Evolutionary conservation across 2,888 invertebrate species (phyloP), one percentile per base, ranked within the genome.

Genomic region (Rhingia rostrata): DNA sequence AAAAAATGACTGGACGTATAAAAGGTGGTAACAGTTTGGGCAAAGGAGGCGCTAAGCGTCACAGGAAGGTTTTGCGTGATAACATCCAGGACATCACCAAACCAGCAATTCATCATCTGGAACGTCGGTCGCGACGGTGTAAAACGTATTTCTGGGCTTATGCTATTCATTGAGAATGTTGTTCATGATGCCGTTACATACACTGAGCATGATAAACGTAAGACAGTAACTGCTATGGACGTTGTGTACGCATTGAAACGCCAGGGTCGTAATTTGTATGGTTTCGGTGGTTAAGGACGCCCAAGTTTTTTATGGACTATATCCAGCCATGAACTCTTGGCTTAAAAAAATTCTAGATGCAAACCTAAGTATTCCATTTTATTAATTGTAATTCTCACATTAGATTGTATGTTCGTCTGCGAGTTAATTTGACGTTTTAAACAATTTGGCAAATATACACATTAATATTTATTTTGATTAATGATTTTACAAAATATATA

Each of bases 151-250:
- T 95, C 95, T 10, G 95, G 96, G 0, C 89, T 96, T 35, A 96
- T 96, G 89, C 92, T 88, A 87, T 97, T 97, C 90, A 93, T 97
- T 78, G 96, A 96, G 90, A 96, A 96, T 89, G 96, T 96, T 0
- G 96, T 97, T 87, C 93, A 95, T 53, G 96, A 96, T 89, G 96
- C 96, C n/a, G 96, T 96, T 63, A 96, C 96, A 4, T 96, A 96
- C 91, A 96, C 96, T 0, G 96, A 97, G 89, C 96, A 97, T 89
- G 96, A 96, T 41, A 97, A 97, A 91, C 93, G 96, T 87, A 97
- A 97, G 92, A 97, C 96, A 0, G 96, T 97, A 53, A 97, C 96
- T 0, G 96, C 96, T 12, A 96, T 97, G 96, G 96, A 97, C 87
- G 95, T 97, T 9, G 96, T 97, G 58, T 97, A 96, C 89, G 96